Conservation (phyloP, 2,113 vertebrate genomes). For the Patagioenas fasciata region DNA sequence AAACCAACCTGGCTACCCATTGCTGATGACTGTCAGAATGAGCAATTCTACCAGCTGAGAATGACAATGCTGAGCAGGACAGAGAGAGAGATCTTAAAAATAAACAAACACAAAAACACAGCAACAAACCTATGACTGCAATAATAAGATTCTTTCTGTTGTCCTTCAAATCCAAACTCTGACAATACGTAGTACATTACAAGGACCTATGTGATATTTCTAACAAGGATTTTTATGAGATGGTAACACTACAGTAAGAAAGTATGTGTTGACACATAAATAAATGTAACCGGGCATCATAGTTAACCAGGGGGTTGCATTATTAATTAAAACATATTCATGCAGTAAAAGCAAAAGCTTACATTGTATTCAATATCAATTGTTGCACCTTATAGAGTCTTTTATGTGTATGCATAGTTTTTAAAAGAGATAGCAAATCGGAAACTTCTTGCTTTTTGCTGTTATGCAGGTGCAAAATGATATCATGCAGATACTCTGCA, state of each 20-base stretch:
- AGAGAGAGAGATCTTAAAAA: neutral
- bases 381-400: neutral
- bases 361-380: neutral
- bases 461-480: neutral
- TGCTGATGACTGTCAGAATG: neutral
- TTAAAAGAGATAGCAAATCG: neutral
- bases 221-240: neutral
- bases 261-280: neutral
- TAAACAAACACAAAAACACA: neutral
- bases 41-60: neutral
- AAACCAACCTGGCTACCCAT: neutral
- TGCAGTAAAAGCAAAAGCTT: neutral
- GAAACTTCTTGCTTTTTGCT: neutral
- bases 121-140: neutral
- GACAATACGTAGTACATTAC: neutral
- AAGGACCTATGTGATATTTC: neutral
- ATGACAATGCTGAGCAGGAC: neutral
- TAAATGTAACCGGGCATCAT: neutral
- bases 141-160: neutral
- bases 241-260: neutral
- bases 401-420: neutral
- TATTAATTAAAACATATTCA: neutral
- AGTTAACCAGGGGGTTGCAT: neutral
- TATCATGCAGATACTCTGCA: neutral
- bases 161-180: neutral